phyloP scores from a whole-genome alignment of 2,113 vertebrate species.

The Alosa alosa region DNA sequence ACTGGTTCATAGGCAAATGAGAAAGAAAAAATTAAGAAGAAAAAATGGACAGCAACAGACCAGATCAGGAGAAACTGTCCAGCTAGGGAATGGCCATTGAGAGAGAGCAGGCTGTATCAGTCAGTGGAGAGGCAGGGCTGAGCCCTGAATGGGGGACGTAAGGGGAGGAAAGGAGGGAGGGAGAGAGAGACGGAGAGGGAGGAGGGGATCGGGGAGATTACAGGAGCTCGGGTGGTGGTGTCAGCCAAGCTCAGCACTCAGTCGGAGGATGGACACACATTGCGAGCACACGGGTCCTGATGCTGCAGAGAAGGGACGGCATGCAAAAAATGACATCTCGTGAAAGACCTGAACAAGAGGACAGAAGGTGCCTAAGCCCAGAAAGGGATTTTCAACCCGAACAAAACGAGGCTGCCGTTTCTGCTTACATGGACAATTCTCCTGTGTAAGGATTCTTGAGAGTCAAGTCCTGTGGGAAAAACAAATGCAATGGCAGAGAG shows the following conservation, averaged over 20 bases:
- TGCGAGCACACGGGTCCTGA: conserved; percentile 49
- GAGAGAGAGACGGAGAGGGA: neutral
- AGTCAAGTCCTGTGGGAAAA: neutral
- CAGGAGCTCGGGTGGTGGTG: conserved; percentile 54
- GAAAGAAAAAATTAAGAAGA: neutral
- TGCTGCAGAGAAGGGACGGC: conserved; percentile 38
- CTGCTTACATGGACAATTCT: neutral
- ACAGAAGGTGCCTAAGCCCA: neutral
- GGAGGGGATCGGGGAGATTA: conserved; percentile 53
- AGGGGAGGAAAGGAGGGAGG: neutral
- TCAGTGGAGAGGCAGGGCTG: neutral
- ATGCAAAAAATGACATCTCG: neutral
- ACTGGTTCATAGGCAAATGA: neutral
- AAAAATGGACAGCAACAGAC: conserved; percentile 15
- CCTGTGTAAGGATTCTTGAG: neutral
- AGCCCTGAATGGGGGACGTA: neutral
- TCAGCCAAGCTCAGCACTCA: conserved; percentile 57
- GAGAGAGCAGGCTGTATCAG: conserved; percentile 13
- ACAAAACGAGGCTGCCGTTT: neutral
- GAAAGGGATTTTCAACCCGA: neutral
- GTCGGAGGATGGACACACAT: conserved; percentile 52
- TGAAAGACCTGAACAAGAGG: neutral
- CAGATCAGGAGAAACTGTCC: conserved; percentile 29
- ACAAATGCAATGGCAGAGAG: neutral
- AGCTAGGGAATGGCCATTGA: conserved; percentile 22